Evolutionary conservation across 2,888 invertebrate genomes (phyloP).

Genomic region (Suillia variegata): DNA sequence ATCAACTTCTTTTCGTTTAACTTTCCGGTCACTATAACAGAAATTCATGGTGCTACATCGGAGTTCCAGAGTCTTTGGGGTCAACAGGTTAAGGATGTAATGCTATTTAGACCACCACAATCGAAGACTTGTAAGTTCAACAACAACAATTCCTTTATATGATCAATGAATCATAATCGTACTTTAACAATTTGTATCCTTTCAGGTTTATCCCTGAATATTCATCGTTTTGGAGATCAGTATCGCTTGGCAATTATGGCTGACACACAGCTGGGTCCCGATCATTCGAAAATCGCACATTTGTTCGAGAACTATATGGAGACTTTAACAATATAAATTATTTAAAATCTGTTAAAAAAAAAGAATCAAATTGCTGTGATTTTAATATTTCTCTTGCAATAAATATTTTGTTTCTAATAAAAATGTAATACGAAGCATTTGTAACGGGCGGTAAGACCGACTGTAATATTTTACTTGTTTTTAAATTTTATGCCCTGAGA

Average conservation of each 20-base stretch:
- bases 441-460: no score
- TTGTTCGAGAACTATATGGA: constrained; percentile 57
- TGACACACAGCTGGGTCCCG: constrained; percentile 57
- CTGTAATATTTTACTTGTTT: no score
- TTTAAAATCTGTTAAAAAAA: not conserved
- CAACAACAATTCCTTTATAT: not conserved
- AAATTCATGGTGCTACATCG: constrained; percentile 52
- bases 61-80: constrained; percentile 56
- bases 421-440: no score
- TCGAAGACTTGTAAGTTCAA: constrained; percentile 55
- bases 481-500: no score
- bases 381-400: constrained; percentile 18
- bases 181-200: constrained; percentile 12
- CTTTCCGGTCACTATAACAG: constrained; percentile 59
- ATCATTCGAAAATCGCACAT: constrained; percentile 53
- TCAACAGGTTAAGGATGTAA: constrained; percentile 54
- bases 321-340: constrained; percentile 31
- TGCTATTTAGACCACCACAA: constrained; percentile 58
- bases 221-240: constrained; percentile 58
- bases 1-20: constrained; percentile 59
- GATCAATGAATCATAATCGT: no score
- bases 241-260: constrained; percentile 59
- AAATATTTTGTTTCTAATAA: no score
- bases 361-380: constrained; percentile 19
- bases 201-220: constrained; percentile 53